A percentile compares a stretch with the other conserved stretches of the same genome.
These are phyloP conservation scores for Coelogynopora nodosa DNA, from an alignment of 2,888 invertebrate species.

Conservation along the genomic window DNA sequence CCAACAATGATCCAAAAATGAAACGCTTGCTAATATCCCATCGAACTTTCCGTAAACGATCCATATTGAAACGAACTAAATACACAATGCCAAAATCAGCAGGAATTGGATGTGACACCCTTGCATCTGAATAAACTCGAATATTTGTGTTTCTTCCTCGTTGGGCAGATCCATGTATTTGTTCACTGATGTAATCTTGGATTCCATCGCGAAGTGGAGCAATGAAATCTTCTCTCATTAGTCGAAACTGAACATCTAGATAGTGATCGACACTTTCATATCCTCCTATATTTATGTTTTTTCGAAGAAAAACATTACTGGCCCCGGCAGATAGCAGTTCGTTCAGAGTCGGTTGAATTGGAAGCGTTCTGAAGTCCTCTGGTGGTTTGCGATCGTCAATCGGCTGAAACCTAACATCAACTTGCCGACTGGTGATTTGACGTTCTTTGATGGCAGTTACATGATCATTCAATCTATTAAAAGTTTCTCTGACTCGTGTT, in stretches of 20 bases:
- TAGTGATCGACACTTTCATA: conserved; percentile 70
- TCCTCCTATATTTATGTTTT: conserved; percentile 67
- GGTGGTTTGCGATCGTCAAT: conserved; percentile 57
- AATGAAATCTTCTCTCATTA: conserved; percentile 76
- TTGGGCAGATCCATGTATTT: neutral
- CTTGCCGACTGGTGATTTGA: neutral
- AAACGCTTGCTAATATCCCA: conserved; percentile 66
- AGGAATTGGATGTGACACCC: conserved; percentile 49
- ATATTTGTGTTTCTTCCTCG: conserved; percentile 47
- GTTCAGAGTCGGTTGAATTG: conserved; percentile 56
- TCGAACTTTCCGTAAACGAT: conserved; percentile 46
- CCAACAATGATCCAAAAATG: conserved; percentile 71
- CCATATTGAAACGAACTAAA: conserved; percentile 34
- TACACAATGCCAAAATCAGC: conserved; percentile 49
- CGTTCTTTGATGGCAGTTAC: neutral
- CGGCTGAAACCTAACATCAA: neutral
- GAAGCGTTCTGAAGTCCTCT: conserved; percentile 59
- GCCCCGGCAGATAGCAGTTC: conserved; percentile 54
- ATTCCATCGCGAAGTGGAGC: conserved; percentile 71
- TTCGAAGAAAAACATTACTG: conserved; percentile 63
- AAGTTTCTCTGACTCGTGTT: neutral
- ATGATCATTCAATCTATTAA: neutral
- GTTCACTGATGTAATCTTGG: conserved; percentile 62
- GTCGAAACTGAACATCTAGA: conserved; percentile 73
- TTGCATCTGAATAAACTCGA: conserved; percentile 51